Percentiles rank a stretch among this genome's conserved stretches.
Evolutionary conservation across 2,797 vertebrate genomes (phyloP).

Genomic region (Sebastes umbrosus): DNA sequence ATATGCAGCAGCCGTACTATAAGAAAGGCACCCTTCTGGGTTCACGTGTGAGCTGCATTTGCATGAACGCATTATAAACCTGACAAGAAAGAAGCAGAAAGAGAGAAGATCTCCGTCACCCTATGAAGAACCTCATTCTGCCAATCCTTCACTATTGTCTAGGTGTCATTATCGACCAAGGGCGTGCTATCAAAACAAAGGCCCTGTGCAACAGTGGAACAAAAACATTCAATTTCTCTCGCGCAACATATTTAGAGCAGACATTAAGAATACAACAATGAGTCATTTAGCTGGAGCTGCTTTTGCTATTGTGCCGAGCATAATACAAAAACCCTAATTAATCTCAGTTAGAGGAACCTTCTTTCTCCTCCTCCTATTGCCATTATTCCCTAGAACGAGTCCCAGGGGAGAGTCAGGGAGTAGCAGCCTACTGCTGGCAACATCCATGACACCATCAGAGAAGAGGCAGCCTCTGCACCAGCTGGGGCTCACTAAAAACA

Average conservation of each 20-base stretch:
- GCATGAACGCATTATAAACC: conserved; percentile 44
- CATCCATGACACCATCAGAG: conserved; percentile 62
- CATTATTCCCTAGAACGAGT: conserved; percentile 73
- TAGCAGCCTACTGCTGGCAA: conserved; percentile 69
- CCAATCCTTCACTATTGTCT: conserved; percentile 52
- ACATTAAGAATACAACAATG: conserved; percentile 72
- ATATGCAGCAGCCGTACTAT: conserved; percentile 21
- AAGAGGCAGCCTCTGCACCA: conserved; percentile 58
- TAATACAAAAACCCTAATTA: conserved; percentile 80
- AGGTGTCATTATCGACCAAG: conserved; percentile 57
- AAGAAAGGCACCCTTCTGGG: conserved; percentile 1
- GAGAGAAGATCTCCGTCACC: conserved; percentile 31
- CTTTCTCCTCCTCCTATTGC: conserved; percentile 61
- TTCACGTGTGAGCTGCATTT: conserved; percentile 40
- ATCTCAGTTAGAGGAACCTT: conserved; percentile 76
- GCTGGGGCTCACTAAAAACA: conserved; percentile 65
- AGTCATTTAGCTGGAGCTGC: conserved; percentile 68
- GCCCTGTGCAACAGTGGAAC: conserved; percentile 32
- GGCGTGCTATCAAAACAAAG: conserved; percentile 60
- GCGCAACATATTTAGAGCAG: conserved; percentile 66
- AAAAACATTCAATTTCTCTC: conserved; percentile 55
- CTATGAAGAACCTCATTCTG: conserved; percentile 36
- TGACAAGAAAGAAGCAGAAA: conserved; percentile 27
- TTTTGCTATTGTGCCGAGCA: conserved; percentile 72
- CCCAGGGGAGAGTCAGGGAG: conserved; percentile 66